These are phyloP conservation scores for Trichomalopsis sarcophagae DNA, from an alignment of 1,140 invertebrate species.

Conservation along the genomic window DNA sequence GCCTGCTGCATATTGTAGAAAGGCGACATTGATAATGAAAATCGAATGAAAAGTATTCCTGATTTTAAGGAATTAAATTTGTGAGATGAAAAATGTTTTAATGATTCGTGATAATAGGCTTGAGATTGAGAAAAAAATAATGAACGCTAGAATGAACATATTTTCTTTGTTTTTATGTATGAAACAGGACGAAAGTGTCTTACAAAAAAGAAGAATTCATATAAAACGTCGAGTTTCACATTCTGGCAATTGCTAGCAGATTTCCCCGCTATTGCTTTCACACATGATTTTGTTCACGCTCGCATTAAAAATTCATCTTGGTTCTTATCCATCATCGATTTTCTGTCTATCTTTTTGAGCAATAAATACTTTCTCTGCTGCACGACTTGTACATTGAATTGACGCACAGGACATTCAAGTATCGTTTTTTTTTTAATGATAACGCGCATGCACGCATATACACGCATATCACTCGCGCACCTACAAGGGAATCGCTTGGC, in stretches of 20 bases:
- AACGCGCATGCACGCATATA: constrained; percentile 51
- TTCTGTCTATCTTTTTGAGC: constrained; percentile 67
- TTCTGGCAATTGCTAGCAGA: constrained; percentile 51
- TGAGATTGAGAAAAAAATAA: constrained; percentile 44
- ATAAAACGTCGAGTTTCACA: constrained; percentile 55
- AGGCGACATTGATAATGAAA: background rate
- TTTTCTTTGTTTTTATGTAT: constrained; percentile 52
- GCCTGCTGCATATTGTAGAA: constrained; percentile 25
- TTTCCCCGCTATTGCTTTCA: constrained; percentile 31
- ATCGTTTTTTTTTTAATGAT: constrained; percentile 32
- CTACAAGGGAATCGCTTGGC: constrained; percentile 53
- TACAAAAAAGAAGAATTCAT: constrained; percentile 54
- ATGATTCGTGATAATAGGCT: constrained; percentile 13
- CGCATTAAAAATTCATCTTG: constrained; percentile 40
- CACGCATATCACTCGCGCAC: constrained; percentile 56
- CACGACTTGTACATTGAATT: constrained; percentile 74
- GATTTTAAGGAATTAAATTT: background rate
- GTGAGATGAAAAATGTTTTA: background rate
- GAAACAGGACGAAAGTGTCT: constrained; percentile 55
- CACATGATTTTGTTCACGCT: constrained; percentile 30
- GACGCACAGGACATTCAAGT: constrained; percentile 70
- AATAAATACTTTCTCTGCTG: constrained; percentile 75
- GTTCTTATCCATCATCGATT: constrained; percentile 57
- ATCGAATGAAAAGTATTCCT: background rate
- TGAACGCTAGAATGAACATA: constrained; percentile 50